Evolutionary conservation across 2,113 vertebrate genomes (phyloP).

Genomic region (Prinia subflava): DNA sequence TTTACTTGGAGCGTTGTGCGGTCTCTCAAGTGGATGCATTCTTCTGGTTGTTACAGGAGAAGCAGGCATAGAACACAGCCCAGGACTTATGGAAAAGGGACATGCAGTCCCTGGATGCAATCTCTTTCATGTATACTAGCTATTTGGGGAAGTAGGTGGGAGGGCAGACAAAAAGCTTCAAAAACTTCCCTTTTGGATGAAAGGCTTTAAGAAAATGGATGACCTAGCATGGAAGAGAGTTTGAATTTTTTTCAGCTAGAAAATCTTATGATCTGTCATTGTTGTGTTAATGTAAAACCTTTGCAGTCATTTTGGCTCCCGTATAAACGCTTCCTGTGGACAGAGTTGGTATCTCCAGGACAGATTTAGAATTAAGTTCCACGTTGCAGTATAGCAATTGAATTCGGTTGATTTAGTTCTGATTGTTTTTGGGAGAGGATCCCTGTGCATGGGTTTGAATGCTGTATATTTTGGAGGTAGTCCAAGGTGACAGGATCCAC

Average conservation of each 20-base stretch:
- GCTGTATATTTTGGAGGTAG: background rate
- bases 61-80: background rate
- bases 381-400: background rate
- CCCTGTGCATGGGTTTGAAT: background rate
- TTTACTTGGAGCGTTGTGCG: background rate
- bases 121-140: background rate
- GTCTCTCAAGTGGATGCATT: background rate
- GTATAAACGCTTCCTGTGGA: background rate
- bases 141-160: accelerated
- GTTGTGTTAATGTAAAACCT: background rate
- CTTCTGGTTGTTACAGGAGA: background rate
- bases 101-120: background rate
- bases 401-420: background rate
- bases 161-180: background rate
- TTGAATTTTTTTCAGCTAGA: background rate
- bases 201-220: background rate
- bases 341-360: background rate
- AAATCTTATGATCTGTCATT: background rate
- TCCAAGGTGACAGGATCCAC: background rate
- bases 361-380: background rate
- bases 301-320: background rate
- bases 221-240: background rate
- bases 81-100: background rate
- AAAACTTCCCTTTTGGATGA: background rate
- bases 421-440: background rate